A percentile compares a stretch with the other conserved stretches of the same genome.
These are phyloP conservation scores for Leptopilina syphax DNA, from an alignment of 2,888 invertebrate species.

Conservation along the genomic window DNA sequence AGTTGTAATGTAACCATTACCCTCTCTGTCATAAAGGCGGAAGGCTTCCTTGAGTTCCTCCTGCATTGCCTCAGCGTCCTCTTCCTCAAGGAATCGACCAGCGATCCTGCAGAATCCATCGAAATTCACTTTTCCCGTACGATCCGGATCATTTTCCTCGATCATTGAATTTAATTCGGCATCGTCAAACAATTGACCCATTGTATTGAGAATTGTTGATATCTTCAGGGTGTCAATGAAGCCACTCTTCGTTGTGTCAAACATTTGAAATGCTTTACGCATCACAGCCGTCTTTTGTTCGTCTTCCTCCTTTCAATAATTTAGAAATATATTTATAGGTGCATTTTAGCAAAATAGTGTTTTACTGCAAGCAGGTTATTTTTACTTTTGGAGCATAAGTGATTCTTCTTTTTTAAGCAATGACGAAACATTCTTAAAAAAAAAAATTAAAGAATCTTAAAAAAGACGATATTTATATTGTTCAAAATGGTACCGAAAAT, in stretches of 20 bases:
- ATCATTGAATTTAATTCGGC: slow-evolving; percentile 92
- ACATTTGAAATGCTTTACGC: slow-evolving; percentile 98
- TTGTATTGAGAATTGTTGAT: slow-evolving; percentile 94
- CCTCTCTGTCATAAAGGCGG: slow-evolving; percentile 97
- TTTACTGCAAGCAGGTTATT: no score
- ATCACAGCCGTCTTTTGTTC: slow-evolving; percentile 92
- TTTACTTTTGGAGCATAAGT: no score
- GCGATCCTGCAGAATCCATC: slow-evolving; percentile 96
- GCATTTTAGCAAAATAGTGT: no score
- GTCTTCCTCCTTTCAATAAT: slow-evolving; percentile 79
- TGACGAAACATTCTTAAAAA: no score
- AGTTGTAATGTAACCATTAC: slow-evolving; percentile 95
- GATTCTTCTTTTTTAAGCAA: no score
- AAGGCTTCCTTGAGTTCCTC: slow-evolving; percentile 98
- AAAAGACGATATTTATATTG: no score
- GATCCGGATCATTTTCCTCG: slow-evolving; percentile 93
- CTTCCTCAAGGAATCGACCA: slow-evolving; percentile 95
- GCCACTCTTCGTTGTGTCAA: slow-evolving; percentile 94
- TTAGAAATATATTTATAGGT: background rate
- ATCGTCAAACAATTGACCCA: slow-evolving; percentile 97
- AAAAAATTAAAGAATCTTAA: no score
- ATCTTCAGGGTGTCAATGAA: slow-evolving; percentile 94
- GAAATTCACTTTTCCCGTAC: slow-evolving; percentile 94
- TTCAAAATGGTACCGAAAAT: no score
- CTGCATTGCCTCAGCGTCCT: slow-evolving; percentile 97